Evolutionary conservation across 2,113 vertebrate species (phyloP).

Genomic region (Dasyornis broadbenti): DNA sequence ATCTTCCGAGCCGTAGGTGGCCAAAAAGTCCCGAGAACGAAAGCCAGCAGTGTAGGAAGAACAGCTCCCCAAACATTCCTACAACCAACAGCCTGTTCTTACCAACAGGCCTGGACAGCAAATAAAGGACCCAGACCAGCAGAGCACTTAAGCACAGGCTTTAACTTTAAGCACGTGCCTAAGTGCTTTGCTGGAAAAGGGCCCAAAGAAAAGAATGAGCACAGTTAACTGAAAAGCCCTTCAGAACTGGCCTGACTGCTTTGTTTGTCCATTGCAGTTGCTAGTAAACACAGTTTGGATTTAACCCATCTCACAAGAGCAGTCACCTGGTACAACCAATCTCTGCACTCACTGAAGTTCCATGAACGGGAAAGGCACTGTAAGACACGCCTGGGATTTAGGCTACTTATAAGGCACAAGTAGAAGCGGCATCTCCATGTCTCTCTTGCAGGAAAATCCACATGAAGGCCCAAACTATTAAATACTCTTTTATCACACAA

Average conservation of each 20-base stretch:
- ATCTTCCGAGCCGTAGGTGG: background rate
- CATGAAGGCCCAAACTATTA: background rate
- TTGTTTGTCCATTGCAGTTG: slow-evolving; percentile 55
- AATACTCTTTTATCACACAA: background rate
- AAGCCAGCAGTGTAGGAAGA: background rate
- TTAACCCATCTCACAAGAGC: background rate
- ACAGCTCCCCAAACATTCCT: background rate
- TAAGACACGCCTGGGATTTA: background rate
- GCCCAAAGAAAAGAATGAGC: slow-evolving; percentile 30
- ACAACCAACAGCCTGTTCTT: slow-evolving; percentile 28
- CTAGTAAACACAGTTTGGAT: slow-evolving; percentile 18
- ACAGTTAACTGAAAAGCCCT: slow-evolving; percentile 40
- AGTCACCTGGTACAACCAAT: background rate
- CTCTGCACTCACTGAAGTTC: background rate
- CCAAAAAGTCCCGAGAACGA: background rate
- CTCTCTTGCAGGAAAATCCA: background rate
- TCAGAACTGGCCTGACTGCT: background rate
- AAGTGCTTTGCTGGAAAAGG: slow-evolving; percentile 57
- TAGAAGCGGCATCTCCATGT: background rate
- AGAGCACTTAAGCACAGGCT: slow-evolving; percentile 49
- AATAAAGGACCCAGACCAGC: slow-evolving; percentile 35
- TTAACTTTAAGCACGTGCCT: slow-evolving; percentile 55
- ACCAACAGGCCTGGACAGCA: slow-evolving; percentile 12
- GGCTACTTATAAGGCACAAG: background rate
- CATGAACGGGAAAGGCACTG: background rate